Evolutionary conservation across 2,888 invertebrate species (phyloP).

Genomic region (Leptopilina drosophilae): DNA sequence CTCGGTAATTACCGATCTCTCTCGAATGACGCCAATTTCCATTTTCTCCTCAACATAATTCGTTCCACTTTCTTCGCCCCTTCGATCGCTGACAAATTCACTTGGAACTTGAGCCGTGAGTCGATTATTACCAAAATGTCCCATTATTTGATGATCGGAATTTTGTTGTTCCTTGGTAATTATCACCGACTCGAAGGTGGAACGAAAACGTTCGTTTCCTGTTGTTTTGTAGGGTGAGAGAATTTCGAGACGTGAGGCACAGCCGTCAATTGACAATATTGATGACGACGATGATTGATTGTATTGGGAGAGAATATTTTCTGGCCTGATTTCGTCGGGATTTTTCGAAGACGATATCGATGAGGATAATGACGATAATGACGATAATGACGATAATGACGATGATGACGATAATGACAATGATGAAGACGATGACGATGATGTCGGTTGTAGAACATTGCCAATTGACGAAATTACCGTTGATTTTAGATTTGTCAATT

Average conservation of each 20-base stretch:
- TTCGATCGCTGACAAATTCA: too few relatives aligned
- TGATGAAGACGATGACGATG: constrained; percentile 43
- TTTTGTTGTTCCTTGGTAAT: not conserved
- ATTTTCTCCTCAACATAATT: too few relatives aligned
- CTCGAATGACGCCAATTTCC: too few relatives aligned
- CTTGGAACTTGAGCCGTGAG: too few relatives aligned
- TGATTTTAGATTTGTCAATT: not conserved
- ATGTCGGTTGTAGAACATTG: constrained; percentile 28
- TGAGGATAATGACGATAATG: constrained; percentile 28
- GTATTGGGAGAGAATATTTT: not conserved
- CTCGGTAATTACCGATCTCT: too few relatives aligned
- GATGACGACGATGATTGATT: not conserved
- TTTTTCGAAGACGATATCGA: constrained; percentile 4
- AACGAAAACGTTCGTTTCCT: constrained; percentile 16
- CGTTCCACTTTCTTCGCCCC: too few relatives aligned
- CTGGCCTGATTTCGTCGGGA: not conserved
- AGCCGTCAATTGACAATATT: not conserved
- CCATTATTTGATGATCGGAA: too few relatives aligned
- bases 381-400: constrained; percentile 28
- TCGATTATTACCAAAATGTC: too few relatives aligned
- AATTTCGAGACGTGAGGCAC: constrained; percentile 1
- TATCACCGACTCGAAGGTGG: not conserved
- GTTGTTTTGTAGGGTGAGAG: constrained; percentile 15
- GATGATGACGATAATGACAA: constrained; percentile 11
- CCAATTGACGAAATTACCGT: constrained; percentile 1